Base-by-base conservation (phyloP, 1,140 invertebrate species). In the Drosophila prosaltans region DNA sequence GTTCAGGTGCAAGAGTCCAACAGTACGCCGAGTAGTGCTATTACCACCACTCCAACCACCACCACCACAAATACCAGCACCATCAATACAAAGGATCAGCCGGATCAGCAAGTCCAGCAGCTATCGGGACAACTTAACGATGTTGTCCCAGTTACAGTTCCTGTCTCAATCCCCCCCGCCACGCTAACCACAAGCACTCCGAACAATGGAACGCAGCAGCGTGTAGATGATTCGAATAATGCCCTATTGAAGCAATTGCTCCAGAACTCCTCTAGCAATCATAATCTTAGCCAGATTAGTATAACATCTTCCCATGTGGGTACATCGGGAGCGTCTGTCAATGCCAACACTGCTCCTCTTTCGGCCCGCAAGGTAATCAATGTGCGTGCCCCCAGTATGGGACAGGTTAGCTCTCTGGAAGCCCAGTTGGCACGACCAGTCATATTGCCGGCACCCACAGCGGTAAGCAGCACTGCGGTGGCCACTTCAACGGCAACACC, bases 171-270 rank as follows among this genome's bases (percentile, higher is more conserved):
- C 3, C 45, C 45, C 21, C 3, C 16, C 3, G 45, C 16, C 8
- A 28, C 32, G 5, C 16, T 60, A 3, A 2, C 60, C 26, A 24
- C 61, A 2, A 4, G 41, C 1, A 30, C 30, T 2, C 32, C 43
- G 9, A 10, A 30, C 40, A 77, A 10, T 57, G 69, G 40, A 39
- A 65, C 43, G n/a, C 43, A 75, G n/a, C 43, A 77, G 41, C 95
- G 93, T 80, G 93, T 94, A 55, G 96, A 97, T 79, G 96, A 97
- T 74, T 96, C 96, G 1, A 97, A 98, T 90, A 98, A 98, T 93
- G 97, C 97, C 8, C 92, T 98, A 16, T 91, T 98, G 21, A 98
- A 98, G 86, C 97, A 98, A 91, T 93, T 98, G 28, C 91, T 98
- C 21, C 97, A 98, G 91, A 98, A 97, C 78, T 97, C 96, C 8